Evolutionary conservation across 2,888 invertebrate species (phyloP).

Genomic region (Lingula anatina): DNA sequence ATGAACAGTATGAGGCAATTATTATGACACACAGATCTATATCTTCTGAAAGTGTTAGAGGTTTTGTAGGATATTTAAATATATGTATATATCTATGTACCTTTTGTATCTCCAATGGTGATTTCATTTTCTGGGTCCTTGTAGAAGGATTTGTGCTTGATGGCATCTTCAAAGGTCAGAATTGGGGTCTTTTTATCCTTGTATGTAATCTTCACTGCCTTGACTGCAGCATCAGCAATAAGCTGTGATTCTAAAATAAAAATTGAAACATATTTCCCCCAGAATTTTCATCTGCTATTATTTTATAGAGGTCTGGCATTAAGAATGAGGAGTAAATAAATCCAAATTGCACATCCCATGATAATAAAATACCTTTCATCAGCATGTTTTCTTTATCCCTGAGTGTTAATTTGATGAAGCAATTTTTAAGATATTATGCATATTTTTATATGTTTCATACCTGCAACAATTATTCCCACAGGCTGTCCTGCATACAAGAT

Average conservation of each 20-base stretch:
- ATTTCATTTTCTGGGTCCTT: conserved; percentile 18
- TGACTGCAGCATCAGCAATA: conserved; percentile 23
- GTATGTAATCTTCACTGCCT: conserved; percentile 29
- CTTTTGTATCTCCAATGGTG: conserved; percentile 32
- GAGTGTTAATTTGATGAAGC: too few relatives aligned
- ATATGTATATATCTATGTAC: conserved; percentile 12
- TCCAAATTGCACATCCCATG: too few relatives aligned
- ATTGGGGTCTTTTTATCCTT: conserved; percentile 26
- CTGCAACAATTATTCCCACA: conserved; percentile 69
- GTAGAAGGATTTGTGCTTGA: conserved; percentile 13
- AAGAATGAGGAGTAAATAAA: too few relatives aligned
- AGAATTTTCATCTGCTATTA: too few relatives aligned
- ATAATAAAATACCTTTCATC: too few relatives aligned
- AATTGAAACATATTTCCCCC: too few relatives aligned
- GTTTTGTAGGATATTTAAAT: neutral
- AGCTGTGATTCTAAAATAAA: conserved; percentile 8
- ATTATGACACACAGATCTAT: too few relatives aligned
- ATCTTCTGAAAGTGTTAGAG: neutral
- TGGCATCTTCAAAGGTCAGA: conserved; percentile 25
- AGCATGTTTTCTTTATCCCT: too few relatives aligned
- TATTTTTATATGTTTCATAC: too few relatives aligned
- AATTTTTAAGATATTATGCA: too few relatives aligned
- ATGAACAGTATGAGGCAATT: too few relatives aligned
- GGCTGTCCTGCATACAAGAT: conserved; percentile 70
- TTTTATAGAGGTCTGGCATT: too few relatives aligned